Base-by-base conservation (phyloP, 2,113 vertebrate genomes). In the Lagopus leucura region DNA sequence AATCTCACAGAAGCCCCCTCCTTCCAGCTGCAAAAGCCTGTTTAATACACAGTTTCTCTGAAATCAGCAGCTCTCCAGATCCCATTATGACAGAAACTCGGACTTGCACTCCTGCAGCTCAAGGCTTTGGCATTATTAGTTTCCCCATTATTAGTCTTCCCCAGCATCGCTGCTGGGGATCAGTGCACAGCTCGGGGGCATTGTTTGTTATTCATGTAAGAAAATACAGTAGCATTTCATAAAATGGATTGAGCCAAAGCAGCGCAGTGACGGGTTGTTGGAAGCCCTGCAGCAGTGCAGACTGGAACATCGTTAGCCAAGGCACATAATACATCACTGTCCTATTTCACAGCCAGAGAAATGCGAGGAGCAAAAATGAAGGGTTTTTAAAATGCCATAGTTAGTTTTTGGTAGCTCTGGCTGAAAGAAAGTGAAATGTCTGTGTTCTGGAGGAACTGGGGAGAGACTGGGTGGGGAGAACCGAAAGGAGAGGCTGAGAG, bases 41-140 rank as follows among this genome's bases (percentile, higher is more conserved):
- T 60, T 90, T 96, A 90, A 87, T 70, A 47, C 36, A 15, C 25
- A 30, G 61, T 57, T 86, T 57, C 84, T 86, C 57, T 69, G 85
- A 88, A 91, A 71, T 28, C 55, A 85, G 77, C 81, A 64, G 73
- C 58, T 88, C 66, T 80, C 67, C 91, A 95, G 84, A 63, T 82
- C 55, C 61, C 0, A 1, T 50, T 87, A 74, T 57, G 67, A 90
- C 73, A 95, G 78, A 95, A 92, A 32, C 64, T 63, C 79, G 42
- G 42, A 54, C 75, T 65, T 0, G 0, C 1, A 9, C 14, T 82
- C 54, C 55, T 6, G 5, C 55, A 40, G 10, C 55, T 61, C 8
- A 38, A 58, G 85, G 85, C 32, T 95, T 80, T 55, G 61, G 79
- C 1, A 0, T 75, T 82, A 34, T 9, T 24, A 38, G 64, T 28